phyloP scores from a whole-genome alignment of 2,113 vertebrate species.

The Equus przewalskii region DNA sequence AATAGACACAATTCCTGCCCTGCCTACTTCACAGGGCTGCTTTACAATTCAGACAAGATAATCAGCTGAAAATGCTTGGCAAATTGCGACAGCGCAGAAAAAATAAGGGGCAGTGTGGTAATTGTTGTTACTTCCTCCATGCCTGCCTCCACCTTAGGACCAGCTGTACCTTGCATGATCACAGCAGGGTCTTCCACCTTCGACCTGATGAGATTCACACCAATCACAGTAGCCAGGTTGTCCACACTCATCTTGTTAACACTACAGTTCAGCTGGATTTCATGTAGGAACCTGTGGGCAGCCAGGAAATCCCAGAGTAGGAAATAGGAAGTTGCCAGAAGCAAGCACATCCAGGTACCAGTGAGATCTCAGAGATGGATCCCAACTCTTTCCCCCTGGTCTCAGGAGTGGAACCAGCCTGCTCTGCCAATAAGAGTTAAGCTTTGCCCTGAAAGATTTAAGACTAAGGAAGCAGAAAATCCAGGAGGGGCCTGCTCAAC shows the following conservation, averaged over 20 bases:
- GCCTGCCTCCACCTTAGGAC: not conserved
- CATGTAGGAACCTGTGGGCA: conserved; percentile 93
- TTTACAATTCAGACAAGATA: not conserved
- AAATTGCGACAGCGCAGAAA: not conserved
- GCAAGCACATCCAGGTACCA: not conserved
- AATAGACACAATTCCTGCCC: not conserved
- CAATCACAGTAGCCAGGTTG: conserved; percentile 98
- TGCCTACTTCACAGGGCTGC: not conserved
- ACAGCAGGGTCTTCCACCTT: conserved; percentile 94
- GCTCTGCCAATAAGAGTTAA: not conserved
- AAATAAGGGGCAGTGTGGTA: not conserved
- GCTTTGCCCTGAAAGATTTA: not conserved
- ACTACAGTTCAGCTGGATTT: conserved; percentile 93
- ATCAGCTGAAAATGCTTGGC: not conserved
- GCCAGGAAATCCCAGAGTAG: conserved; percentile 33
- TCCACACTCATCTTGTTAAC: conserved; percentile 99
- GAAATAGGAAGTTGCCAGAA: not conserved
- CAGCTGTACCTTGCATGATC: conserved; percentile 95
- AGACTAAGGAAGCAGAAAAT: conserved; percentile 1
- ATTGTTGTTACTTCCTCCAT: not conserved
- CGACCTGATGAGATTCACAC: conserved; percentile 96
- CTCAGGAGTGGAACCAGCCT: not conserved
- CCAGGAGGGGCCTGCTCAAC: not conserved
- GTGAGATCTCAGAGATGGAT: not conserved
- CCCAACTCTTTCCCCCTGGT: not conserved